These are phyloP conservation scores for Ridgeia piscesae DNA, from an alignment of 1,140 invertebrate genomes.

Conservation along the genomic window DNA sequence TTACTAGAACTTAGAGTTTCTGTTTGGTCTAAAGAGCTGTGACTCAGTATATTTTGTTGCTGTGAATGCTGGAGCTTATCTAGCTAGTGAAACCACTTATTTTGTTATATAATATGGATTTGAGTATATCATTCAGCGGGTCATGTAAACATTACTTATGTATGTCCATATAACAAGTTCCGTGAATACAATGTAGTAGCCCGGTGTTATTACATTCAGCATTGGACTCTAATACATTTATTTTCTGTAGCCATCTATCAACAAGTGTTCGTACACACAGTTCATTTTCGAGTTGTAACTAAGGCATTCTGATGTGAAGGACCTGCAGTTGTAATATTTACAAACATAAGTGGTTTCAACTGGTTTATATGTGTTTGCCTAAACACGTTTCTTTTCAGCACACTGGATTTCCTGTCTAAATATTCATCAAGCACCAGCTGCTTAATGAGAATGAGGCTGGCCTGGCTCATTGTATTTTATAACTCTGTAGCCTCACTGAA, in stretches of 20 bases:
- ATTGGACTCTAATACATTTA: background rate
- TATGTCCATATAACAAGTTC: background rate
- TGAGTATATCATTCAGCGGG: background rate
- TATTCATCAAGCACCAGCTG: background rate
- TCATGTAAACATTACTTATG: too few relatives aligned
- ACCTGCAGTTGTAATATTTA: background rate
- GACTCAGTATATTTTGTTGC: background rate
- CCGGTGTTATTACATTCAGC: background rate
- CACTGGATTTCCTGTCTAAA: background rate
- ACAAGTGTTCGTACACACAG: background rate
- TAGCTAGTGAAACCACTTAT: background rate
- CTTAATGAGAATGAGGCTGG: background rate
- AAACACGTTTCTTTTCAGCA: background rate
- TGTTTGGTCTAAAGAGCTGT: background rate
- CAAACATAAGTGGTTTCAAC: background rate
- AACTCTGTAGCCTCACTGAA: background rate
- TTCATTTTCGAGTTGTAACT: background rate
- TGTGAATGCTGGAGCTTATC: background rate
- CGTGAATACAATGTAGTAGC: background rate
- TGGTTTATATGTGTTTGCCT: background rate
- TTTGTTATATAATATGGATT: background rate
- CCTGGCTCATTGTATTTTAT: background rate
- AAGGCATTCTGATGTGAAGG: background rate
- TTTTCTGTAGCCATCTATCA: background rate
- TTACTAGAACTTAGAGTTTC: background rate